Evolutionary conservation across 2,888 invertebrate species (phyloP), one percentile per base, ranked within the genome.

Genomic region (Digitonthophagus gazella): DNA sequence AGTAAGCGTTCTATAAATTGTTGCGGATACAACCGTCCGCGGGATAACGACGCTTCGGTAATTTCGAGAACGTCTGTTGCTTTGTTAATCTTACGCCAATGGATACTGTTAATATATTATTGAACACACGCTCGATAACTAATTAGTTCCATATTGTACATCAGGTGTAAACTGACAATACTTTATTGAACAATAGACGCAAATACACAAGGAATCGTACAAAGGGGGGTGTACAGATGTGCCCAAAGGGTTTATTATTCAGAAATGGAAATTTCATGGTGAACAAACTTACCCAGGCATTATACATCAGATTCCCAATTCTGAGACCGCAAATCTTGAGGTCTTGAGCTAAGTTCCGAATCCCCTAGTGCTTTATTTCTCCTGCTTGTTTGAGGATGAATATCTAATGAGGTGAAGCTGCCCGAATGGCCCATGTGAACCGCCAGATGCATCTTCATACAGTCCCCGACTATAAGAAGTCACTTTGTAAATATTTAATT

Each of bases 121-220:
- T 44, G 11, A n/a, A n/a, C n/a, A n/a, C n/a, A 57, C 6, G 15
- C 16, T 11, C 57, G 5, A 11, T 57, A 6, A 15, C 14, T 57
- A 14, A 15, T 57, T 57, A 57, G 54, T 57, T 57, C 4, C 57
- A 57, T n/a, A n/a, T n/a, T n/a, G n/a, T n/a, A n/a, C n/a, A n/a
- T n/a, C n/a, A n/a, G n/a, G n/a, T n/a, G n/a, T n/a, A n/a, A n/a
- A n/a, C n/a, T n/a, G n/a, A n/a, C n/a, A n/a, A n/a, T n/a, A n/a
- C n/a, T n/a, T n/a, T n/a, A n/a, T n/a, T n/a, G n/a, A n/a, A n/a
- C n/a, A n/a, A n/a, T n/a, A n/a, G n/a, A n/a, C n/a, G n/a, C n/a
- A n/a, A n/a, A n/a, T n/a, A n/a, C n/a, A n/a, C n/a, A n/a, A n/a
- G n/a, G n/a, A n/a, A n/a, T n/a, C n/a, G n/a, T n/a, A n/a, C n/a